Base-by-base conservation (phyloP, 1,140 invertebrate genomes). In the Parasteatoda tepidariorum region DNA sequence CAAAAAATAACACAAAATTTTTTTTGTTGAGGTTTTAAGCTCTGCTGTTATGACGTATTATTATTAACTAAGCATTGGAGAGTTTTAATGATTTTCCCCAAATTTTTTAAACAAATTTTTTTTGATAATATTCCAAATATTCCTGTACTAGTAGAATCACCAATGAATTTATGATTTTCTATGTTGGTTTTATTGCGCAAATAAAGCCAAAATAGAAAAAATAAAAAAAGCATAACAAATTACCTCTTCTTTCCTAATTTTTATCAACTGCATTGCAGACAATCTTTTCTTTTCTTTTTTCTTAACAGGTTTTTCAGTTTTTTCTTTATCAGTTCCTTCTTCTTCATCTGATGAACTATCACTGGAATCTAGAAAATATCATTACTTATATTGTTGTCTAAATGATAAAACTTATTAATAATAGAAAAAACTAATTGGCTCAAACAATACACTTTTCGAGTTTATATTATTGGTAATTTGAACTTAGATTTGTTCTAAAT, bases 241-340 rank as follows among this genome's bases (percentile, higher is more conserved):
- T 66, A 78, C 75, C n/a, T 78, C 75, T 78, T 78, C 75, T 55
- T 78, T 28, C 30, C 75, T 48, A 66, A 78, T 78, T 33, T 78
- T 78, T 67, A 67, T 33, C 13, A 67, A 13, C 18, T 78, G 38
- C 62, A 78, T 54, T 7, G 30, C 22, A 31, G 75, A 78, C 30
- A 78, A 28, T 64, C 57, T 38, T 6, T 76, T 78, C 28, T 78
- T 78, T 18, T 66, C 26, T 55, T 33, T 55, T 11, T 78, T 66
- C 41, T 54, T 55, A 15, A n/a, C n/a, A 22, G 57, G 9, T n/a
- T 59, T 59, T 26, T 59, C 15, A 70, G 54, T 28, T 34, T 9
- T 34, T 55, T 78, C 41, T 30, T 33, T 7, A 13, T 33, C 11
- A 38, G 28, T 11, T 31, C 18, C 7, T 22, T 26, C 11, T 31